These are phyloP conservation scores for Eulemur albifrons DNA, from an alignment of 2,797 vertebrate species.

Conservation along the genomic window DNA sequence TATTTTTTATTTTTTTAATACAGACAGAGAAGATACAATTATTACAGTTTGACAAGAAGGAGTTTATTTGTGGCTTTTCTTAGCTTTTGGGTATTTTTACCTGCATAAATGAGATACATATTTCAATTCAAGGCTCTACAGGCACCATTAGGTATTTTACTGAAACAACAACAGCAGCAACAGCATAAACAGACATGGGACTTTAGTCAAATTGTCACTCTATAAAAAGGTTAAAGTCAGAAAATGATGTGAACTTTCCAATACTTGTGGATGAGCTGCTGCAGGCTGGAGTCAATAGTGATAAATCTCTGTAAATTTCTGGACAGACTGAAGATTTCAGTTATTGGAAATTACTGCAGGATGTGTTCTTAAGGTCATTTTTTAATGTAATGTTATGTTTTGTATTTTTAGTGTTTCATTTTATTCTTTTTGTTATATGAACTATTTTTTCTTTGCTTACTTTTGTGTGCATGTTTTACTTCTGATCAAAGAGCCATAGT, in stretches of 20 bases:
- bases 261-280: not conserved
- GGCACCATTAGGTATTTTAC: not conserved
- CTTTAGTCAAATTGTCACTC: not conserved
- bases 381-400: constrained; percentile 45
- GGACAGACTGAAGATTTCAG: not conserved
- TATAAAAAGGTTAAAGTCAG: constrained; percentile 37
- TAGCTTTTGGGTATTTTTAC: not conserved
- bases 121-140: not conserved
- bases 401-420: constrained; percentile 14
- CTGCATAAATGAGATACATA: not conserved
- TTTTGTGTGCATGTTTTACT: not conserved
- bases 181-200: not conserved
- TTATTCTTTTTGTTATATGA: constrained; percentile 8
- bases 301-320: constrained; percentile 34
- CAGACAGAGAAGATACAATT: not conserved
- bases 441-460: not conserved
- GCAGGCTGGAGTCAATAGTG: not conserved
- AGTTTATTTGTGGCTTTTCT: not conserved
- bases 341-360: not conserved
- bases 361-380: constrained; percentile 17
- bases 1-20: not conserved
- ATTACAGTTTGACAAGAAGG: not conserved
- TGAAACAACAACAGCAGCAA: not conserved
- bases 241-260: constrained; percentile 42
- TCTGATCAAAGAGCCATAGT: not conserved